These are phyloP conservation scores for Vidua chalybeata DNA, from an alignment of 2,113 vertebrate genomes.

Conservation along the genomic window DNA sequence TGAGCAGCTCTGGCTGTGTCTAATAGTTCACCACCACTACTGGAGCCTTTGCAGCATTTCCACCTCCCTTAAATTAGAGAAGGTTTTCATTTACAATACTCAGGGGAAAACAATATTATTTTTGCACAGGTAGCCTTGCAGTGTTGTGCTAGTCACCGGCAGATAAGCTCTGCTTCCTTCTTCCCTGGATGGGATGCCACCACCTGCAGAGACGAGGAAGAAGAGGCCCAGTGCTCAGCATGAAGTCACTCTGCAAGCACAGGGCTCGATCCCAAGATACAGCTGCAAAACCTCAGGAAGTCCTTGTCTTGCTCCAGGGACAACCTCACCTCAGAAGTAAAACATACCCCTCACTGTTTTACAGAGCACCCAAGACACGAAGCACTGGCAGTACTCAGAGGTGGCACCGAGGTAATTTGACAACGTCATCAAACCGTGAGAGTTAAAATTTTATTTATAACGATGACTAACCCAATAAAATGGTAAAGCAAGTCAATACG, in stretches of 20 bases:
- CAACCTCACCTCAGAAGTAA: background rate
- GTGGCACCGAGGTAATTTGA: constrained; percentile 53
- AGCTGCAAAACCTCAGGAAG: constrained; percentile 35
- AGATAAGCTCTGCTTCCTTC: background rate
- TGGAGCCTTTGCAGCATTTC: background rate
- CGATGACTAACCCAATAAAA: constrained; percentile 76
- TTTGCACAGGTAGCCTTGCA: background rate
- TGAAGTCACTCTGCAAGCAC: background rate
- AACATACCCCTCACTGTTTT: background rate
- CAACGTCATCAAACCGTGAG: constrained; percentile 49
- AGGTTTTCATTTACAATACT: background rate
- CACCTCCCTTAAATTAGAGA: background rate
- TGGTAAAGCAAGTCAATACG: constrained; percentile 73
- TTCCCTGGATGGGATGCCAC: background rate
- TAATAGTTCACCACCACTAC: background rate
- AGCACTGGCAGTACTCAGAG: constrained; percentile 25
- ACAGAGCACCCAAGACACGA: background rate
- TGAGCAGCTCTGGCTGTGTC: background rate
- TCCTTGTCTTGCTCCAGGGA: constrained; percentile 2
- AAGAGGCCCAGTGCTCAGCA: background rate
- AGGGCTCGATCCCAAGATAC: background rate
- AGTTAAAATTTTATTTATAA: constrained; percentile 68
- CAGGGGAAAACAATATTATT: background rate
- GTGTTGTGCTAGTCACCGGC: background rate
- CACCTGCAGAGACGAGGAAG: background rate